Base-by-base conservation (phyloP, 1,140 invertebrate genomes). In the Palaemon carinicauda region DNA sequence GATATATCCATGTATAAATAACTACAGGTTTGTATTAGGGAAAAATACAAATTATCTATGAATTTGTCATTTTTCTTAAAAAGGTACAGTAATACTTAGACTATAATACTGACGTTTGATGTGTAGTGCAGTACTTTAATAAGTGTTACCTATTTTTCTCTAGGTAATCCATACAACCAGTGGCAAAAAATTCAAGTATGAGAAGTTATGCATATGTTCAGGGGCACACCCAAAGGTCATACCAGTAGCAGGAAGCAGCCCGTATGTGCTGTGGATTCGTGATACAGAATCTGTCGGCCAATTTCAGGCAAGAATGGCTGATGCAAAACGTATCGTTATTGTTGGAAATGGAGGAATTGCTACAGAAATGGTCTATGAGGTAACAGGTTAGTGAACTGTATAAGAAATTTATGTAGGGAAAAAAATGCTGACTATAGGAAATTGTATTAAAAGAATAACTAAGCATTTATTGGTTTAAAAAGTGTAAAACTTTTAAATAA, bases 291-390 rank as follows among this genome's bases (percentile, higher is more conserved):
- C 97, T 29, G 96, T 98, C 0, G 91, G 95, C 90, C 93, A 94
- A 85, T 96, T 99, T 90, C 94, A 96, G 89, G 91, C 94, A 51
- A 95, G 94, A 90, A 91, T 99, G 10, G 91, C 91, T 77, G 91
- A 92, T 87, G 94, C 96, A 0, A 94, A 92, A 89, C 94, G 93
- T 92, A 93, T 99, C 89, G 90, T 96, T 0, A 93, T 99, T 73
- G 93, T 99, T 71, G 98, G 98, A 29, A 99, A 99, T 93, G 98
- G 98, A 52, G 98, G 98, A 10, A 99, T 99, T 90, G 98, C 98
- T 29, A 98, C 97, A 79, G 98, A 99, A 93, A 92, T 99, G 89
- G 95, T 97, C 84, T 93, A 91, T 91, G 92, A 89, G 71, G 73
- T 89, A 21, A 81, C 80, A 80, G 85, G 78, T 90, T 33, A 81